Conservation (phyloP, 1,140 invertebrate genomes). For the Nylanderia fulva region DNA sequence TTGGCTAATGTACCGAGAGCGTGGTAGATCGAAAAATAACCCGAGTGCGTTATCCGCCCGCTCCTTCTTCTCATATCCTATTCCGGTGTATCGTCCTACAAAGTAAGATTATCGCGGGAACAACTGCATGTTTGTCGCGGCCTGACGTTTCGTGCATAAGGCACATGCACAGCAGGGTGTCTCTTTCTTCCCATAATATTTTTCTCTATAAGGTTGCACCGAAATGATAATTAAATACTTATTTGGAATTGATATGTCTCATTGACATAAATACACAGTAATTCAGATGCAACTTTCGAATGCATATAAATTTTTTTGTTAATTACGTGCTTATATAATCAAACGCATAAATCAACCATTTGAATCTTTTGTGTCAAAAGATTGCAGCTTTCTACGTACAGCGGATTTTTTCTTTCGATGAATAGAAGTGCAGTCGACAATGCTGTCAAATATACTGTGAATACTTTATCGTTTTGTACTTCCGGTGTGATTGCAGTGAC, state of each 20-base stretch:
- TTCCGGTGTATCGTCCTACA: slow-evolving; percentile 33
- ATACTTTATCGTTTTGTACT: slow-evolving; percentile 40
- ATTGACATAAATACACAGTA: background rate
- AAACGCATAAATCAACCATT: background rate
- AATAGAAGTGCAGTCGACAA: slow-evolving; percentile 8
- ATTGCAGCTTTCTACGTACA: background rate
- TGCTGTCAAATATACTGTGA: background rate
- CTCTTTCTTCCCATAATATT: slow-evolving; percentile 10
- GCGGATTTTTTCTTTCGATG: background rate
- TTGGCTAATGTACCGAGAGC: slow-evolving; percentile 83
- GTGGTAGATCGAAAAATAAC: slow-evolving; percentile 83
- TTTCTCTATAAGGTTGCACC: background rate
- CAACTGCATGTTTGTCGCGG: slow-evolving; percentile 5
- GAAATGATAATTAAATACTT: background rate
- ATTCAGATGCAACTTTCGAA: background rate
- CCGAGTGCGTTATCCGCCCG: slow-evolving; percentile 66
- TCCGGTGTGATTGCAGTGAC: slow-evolving; percentile 5
- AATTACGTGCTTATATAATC: background rate
- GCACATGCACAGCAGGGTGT: background rate
- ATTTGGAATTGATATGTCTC: background rate
- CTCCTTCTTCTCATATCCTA: slow-evolving; percentile 48
- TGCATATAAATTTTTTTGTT: background rate
- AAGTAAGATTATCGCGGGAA: slow-evolving; percentile 41
- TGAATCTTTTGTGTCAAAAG: background rate
- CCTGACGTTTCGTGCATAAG: slow-evolving; percentile 11